These are phyloP conservation scores for Acestrorhynchus altus DNA, from an alignment of 2,797 vertebrate genomes.

Conservation along the genomic window DNA sequence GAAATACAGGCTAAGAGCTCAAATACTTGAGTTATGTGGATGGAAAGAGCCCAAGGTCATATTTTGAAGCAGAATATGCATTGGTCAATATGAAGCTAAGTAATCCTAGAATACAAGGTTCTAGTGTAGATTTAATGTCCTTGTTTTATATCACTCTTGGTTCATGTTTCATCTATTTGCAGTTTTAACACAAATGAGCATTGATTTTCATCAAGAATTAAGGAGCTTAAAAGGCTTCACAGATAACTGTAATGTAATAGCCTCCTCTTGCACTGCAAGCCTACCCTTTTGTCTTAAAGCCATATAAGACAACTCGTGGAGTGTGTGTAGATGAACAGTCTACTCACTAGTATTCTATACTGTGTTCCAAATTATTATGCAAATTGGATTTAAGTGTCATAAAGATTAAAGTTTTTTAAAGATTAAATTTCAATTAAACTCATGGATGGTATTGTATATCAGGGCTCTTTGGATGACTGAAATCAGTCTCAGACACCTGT, in stretches of 20 bases:
- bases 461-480: too few relatives aligned
- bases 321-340: not conserved
- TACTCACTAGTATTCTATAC: not conserved
- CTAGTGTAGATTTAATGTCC: slow-evolving; percentile 42
- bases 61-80: slow-evolving; percentile 16
- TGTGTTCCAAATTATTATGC: too few relatives aligned
- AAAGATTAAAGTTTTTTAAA: too few relatives aligned
- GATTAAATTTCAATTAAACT: too few relatives aligned
- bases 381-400: too few relatives aligned
- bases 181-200: slow-evolving; percentile 43
- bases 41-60: slow-evolving; percentile 28
- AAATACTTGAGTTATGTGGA: slow-evolving; percentile 1
- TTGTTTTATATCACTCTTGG: slow-evolving; percentile 33
- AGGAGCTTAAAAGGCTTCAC: slow-evolving; percentile 54
- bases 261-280: slow-evolving; percentile 19
- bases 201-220: slow-evolving; percentile 58
- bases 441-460: too few relatives aligned
- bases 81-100: slow-evolving; percentile 27
- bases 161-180: slow-evolving; percentile 53
- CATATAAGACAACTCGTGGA: not conserved
- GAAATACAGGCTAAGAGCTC: not conserved
- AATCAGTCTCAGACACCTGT: too few relatives aligned
- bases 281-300: slow-evolving; percentile 27
- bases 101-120: slow-evolving; percentile 27
- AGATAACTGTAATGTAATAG: slow-evolving; percentile 46